Conservation (phyloP, 1,140 invertebrate genomes). For the Ephestia elutella region DNA sequence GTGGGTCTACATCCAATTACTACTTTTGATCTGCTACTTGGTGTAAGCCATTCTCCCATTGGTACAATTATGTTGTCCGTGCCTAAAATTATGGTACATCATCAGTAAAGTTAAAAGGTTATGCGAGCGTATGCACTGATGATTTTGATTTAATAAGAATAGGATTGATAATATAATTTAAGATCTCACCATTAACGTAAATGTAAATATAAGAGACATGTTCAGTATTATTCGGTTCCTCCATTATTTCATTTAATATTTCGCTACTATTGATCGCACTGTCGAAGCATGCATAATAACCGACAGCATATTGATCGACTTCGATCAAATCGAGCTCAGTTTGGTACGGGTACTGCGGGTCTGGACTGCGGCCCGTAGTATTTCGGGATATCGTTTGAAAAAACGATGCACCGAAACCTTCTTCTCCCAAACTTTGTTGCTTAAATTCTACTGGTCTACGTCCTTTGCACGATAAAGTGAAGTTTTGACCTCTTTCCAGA, state of each 20-base stretch:
- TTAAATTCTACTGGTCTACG: conserved; percentile 66
- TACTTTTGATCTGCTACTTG: conserved; percentile 57
- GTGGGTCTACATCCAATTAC: conserved; percentile 81
- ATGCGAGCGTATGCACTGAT: neutral
- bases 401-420: conserved; percentile 33
- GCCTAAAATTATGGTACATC: conserved; percentile 67
- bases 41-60: conserved; percentile 52
- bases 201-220: conserved; percentile 76
- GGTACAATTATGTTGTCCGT: conserved; percentile 71
- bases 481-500: conserved; percentile 63
- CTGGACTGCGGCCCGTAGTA: conserved; percentile 21
- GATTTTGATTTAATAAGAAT: neutral
- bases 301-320: conserved; percentile 71
- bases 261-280: conserved; percentile 41
- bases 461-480: conserved; percentile 71
- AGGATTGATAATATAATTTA: neutral
- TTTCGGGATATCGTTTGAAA: conserved; percentile 12
- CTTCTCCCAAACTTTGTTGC: conserved; percentile 55
- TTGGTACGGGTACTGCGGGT: conserved; percentile 53
- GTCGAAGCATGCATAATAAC: conserved; percentile 77
- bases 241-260: conserved; percentile 48
- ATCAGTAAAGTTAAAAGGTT: conserved; percentile 19
- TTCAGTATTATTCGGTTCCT: conserved; percentile 61
- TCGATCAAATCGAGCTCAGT: conserved; percentile 57
- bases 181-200: conserved; percentile 78